Percentiles rank a stretch among this genome's conserved stretches.
Evolutionary conservation across 2,797 vertebrate species (phyloP).

Genomic region (Girardinus metallicus): DNA sequence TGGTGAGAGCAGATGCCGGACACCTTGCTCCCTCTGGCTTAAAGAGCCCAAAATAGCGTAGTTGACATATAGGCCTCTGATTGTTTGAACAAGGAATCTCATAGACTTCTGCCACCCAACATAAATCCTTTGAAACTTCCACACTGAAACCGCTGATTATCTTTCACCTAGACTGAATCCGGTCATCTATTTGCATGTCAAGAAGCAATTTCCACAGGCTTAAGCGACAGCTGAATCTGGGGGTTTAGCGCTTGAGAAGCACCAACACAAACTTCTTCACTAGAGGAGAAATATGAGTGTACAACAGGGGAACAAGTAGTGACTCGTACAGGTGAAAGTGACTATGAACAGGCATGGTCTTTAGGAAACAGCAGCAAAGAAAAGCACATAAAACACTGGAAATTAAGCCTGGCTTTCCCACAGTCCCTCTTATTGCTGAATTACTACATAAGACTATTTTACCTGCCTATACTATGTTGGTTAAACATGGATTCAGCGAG

Average conservation of each 20-base stretch:
- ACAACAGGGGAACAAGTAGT: slow-evolving; percentile 37
- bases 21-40: slow-evolving; percentile 80
- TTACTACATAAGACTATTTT: slow-evolving; percentile 79
- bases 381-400: slow-evolving; percentile 68
- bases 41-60: slow-evolving; percentile 78
- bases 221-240: slow-evolving; percentile 73
- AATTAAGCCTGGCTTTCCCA: slow-evolving; percentile 54
- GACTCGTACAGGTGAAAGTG: slow-evolving; percentile 43
- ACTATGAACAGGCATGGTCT: slow-evolving; percentile 29
- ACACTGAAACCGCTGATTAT: slow-evolving; percentile 67
- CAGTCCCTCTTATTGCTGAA: slow-evolving; percentile 81
- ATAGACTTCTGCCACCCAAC: slow-evolving; percentile 76
- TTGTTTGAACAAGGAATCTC: slow-evolving; percentile 83
- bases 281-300: slow-evolving; percentile 47
- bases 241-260: slow-evolving; percentile 53
- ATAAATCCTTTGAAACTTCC: slow-evolving; percentile 77
- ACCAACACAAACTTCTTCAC: slow-evolving; percentile 46
- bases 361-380: slow-evolving; percentile 69
- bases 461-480: slow-evolving; percentile 76
- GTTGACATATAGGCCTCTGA: slow-evolving; percentile 83
- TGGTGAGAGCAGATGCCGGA: slow-evolving; percentile 80
- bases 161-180: slow-evolving; percentile 70
- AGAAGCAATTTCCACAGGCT: slow-evolving; percentile 70
- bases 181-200: slow-evolving; percentile 70
- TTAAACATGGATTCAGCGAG: slow-evolving; percentile 73